Percentiles rank a stretch among this genome's conserved stretches.
phyloP scores from a whole-genome alignment of 2,888 invertebrate species.

The Patella depressa region DNA sequence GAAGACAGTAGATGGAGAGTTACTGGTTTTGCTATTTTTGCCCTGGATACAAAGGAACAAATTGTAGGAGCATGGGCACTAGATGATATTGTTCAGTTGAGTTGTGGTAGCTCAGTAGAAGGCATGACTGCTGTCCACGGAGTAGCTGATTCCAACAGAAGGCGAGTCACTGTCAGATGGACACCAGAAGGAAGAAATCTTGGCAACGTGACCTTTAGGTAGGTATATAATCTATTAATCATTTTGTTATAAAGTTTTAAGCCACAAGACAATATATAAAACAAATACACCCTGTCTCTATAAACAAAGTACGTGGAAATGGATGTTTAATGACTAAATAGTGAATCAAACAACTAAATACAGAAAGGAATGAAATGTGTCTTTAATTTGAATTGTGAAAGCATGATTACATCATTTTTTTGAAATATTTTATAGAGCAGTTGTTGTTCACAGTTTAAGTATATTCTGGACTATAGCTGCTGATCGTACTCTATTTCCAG shows the following conservation, averaged over 20 bases:
- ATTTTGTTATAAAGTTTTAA: no score
- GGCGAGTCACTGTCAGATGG: not conserved
- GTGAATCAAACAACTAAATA: not conserved
- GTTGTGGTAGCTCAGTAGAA: not conserved
- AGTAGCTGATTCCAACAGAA: not conserved
- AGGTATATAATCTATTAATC: not conserved
- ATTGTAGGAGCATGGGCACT: not conserved
- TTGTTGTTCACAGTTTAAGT: constrained; percentile 6
- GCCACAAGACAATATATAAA: no score
- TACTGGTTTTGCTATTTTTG: not conserved
- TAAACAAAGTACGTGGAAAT: no score
- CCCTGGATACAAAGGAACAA: not conserved
- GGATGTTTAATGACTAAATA: not conserved
- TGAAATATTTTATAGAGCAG: not conserved
- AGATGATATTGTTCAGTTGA: not conserved
- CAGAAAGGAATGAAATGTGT: not conserved
- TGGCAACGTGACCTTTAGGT: constrained; percentile 1
- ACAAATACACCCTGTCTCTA: no score
- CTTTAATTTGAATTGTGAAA: not conserved
- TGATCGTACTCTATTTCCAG: not conserved
- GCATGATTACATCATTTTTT: not conserved
- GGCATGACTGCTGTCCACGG: not conserved
- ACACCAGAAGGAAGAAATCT: not conserved
- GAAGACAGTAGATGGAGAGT: not conserved
- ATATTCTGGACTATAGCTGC: not conserved